Percentiles rank a stretch among this genome's conserved stretches.
phyloP scores from a whole-genome alignment of 2,888 invertebrate species.

The Erebia epiphron region DNA sequence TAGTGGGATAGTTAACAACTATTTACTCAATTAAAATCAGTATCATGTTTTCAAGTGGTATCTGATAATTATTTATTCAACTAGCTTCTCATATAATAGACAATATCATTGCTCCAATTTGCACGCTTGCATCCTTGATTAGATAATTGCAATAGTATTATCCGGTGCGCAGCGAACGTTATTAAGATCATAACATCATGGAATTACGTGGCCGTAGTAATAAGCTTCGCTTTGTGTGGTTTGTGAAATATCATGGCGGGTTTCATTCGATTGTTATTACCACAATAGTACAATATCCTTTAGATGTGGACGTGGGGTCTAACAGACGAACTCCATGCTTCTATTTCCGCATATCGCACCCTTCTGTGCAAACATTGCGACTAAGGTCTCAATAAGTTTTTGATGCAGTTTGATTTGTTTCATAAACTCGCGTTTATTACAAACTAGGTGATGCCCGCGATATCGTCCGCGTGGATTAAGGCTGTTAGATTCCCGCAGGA shows the following conservation, averaged over 20 bases:
- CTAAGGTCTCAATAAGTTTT: no score
- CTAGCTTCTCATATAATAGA: neutral
- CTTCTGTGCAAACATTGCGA: no score
- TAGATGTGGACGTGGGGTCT: neutral
- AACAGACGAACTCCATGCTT: neutral
- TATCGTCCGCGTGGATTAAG: no score
- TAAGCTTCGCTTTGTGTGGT: conserved; percentile 3
- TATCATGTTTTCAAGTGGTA: no score
- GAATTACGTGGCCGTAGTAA: conserved; percentile 12
- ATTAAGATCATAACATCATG: conserved; percentile 4
- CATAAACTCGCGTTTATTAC: no score
- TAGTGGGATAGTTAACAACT: no score
- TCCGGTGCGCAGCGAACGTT: neutral
- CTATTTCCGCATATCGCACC: neutral
- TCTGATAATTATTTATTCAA: no score
- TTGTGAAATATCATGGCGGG: conserved; percentile 5
- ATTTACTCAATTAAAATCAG: no score
- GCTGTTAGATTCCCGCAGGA: no score
- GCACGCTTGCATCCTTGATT: neutral
- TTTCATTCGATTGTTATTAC: neutral
- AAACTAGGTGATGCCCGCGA: no score
- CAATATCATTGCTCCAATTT: neutral
- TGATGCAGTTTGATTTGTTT: no score
- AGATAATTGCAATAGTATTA: conserved; percentile 9
- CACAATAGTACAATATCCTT: neutral